Evolutionary conservation across 2,888 invertebrate genomes (phyloP).

Genomic region (Agrochola lychnidis): DNA sequence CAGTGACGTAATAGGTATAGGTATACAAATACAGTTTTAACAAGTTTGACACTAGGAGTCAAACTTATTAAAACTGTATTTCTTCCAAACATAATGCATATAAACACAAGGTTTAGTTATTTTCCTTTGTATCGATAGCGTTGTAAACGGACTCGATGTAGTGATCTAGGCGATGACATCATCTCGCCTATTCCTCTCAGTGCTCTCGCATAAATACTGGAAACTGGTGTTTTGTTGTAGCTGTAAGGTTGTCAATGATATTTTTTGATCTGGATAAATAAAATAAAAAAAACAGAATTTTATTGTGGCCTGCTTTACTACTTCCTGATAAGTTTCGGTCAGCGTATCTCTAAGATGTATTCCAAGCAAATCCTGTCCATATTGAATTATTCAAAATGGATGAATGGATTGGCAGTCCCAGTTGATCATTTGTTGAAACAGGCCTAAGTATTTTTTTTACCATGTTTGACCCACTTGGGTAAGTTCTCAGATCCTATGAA

Average conservation of each 20-base stretch:
- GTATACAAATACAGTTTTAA: neutral
- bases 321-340: neutral
- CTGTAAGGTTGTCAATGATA: neutral
- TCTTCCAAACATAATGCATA: slow-evolving; percentile 10
- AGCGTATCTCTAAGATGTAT: neutral
- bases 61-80: slow-evolving; percentile 40
- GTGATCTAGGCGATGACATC: slow-evolving; percentile 62
- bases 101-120: slow-evolving; percentile 38
- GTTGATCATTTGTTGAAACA: neutral
- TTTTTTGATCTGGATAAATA: neutral
- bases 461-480: neutral
- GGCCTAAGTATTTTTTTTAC: neutral
- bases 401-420: neutral
- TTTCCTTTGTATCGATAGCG: slow-evolving; percentile 41
- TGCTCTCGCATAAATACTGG: slow-evolving; percentile 31
- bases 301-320: neutral
- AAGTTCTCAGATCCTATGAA: neutral
- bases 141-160: slow-evolving; percentile 25
- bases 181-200: slow-evolving; percentile 38
- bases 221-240: slow-evolving; percentile 33
- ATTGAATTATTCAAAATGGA: neutral
- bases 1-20: slow-evolving; percentile 20
- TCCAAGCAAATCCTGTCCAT: neutral
- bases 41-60: slow-evolving; percentile 34
- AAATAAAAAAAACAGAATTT: neutral